Conservation (phyloP, 1,140 invertebrate species). For the Zaprionus vittiger region DNA sequence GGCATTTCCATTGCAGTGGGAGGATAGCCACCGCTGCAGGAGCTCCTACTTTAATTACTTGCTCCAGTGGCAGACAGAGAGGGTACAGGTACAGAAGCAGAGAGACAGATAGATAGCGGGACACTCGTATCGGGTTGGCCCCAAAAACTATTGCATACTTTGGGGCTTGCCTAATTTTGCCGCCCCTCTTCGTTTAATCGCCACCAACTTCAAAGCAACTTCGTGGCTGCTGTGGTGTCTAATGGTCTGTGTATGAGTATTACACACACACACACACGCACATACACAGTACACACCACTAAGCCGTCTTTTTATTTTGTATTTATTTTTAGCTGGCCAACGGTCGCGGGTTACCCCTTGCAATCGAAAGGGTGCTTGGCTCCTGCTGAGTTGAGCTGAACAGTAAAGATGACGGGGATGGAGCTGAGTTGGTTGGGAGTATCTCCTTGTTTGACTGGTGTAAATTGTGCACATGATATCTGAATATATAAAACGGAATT, state of each 20-base stretch:
- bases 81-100: not conserved
- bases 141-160: slow-evolving; percentile 32
- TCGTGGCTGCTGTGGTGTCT: slow-evolving; percentile 1
- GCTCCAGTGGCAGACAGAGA: slow-evolving; percentile 6
- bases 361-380: not conserved
- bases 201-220: slow-evolving; percentile 36
- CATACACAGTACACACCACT: not conserved
- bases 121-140: not conserved
- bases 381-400: no score
- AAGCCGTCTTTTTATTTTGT: slow-evolving; percentile 7
- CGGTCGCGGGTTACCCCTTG: slow-evolving; percentile 29
- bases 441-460: no score
- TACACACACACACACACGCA: not conserved
- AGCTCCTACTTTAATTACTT: slow-evolving; percentile 40
- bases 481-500: not conserved
- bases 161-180: slow-evolving; percentile 4
- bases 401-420: not conserved
- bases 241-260: slow-evolving; percentile 26
- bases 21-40: slow-evolving; percentile 21
- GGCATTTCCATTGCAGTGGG: slow-evolving; percentile 27
- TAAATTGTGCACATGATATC: not conserved
- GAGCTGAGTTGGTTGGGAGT: not conserved
- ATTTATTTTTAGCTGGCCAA: slow-evolving; percentile 41
- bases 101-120: not conserved
- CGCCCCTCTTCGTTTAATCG: not conserved